Conservation (phyloP, 2,888 invertebrate genomes). For the Labia minor region DNA sequence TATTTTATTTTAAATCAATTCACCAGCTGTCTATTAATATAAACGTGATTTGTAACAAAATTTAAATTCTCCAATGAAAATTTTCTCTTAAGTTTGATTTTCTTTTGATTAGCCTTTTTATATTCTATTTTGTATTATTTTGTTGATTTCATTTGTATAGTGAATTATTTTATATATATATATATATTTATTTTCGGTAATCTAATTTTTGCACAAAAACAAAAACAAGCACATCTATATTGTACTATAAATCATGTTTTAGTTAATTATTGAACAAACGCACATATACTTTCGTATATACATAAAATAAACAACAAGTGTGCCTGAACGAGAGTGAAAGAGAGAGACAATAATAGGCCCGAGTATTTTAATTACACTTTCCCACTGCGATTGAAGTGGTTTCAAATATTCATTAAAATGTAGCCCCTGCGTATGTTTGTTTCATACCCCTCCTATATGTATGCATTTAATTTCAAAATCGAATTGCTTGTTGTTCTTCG, state of each 20-base stretch:
- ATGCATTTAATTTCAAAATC: no score
- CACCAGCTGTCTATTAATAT: no score
- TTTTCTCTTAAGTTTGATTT: no score
- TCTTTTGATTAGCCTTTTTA: no score
- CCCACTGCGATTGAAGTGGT: neutral
- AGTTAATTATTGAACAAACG: neutral
- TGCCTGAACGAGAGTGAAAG: neutral
- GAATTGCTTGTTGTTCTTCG: no score
- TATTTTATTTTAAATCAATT: no score
- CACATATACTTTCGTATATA: neutral
- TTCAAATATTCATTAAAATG: neutral
- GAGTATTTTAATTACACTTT: neutral
- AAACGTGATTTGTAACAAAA: no score
- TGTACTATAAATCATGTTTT: neutral
- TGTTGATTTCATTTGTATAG: no score
- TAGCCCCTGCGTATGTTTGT: neutral
- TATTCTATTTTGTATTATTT: no score
- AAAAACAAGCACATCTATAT: neutral
- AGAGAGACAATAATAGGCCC: neutral
- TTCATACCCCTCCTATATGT: no score
- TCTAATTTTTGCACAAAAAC: neutral
- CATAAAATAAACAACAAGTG: neutral
- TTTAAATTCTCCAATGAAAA: no score
- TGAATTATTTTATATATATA: no score
- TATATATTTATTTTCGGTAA: neutral